Conservation (phyloP, 2,797 vertebrate species). For the Fratercula arctica region DNA sequence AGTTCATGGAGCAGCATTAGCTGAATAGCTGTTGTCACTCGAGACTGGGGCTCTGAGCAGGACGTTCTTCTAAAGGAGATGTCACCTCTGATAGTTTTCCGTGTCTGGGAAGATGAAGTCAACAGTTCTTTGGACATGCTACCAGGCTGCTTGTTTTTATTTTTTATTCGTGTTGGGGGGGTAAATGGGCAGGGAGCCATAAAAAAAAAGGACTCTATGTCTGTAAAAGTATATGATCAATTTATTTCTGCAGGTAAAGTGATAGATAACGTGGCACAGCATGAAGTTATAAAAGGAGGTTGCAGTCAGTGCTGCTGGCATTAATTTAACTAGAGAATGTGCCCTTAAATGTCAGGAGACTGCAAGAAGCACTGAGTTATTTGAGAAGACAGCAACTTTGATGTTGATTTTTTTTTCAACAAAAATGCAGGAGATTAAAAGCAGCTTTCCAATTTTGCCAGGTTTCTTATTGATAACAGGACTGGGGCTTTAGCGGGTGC, state of each 20-base stretch:
- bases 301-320: constrained; percentile 61
- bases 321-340: constrained; percentile 59
- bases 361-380: constrained; percentile 50
- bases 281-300: constrained; percentile 57
- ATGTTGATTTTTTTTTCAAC: constrained; percentile 36
- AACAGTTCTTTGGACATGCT: not conserved
- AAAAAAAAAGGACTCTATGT: not conserved
- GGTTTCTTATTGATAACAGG: not conserved
- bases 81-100: not conserved
- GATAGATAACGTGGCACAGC: constrained; percentile 33
- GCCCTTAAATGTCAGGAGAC: constrained; percentile 65
- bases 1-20: not conserved
- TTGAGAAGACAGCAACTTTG: constrained; percentile 58
- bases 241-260: constrained; percentile 49
- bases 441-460: not conserved
- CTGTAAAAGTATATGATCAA: constrained; percentile 47
- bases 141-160: not conserved
- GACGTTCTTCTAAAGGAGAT: not conserved
- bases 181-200: not conserved
- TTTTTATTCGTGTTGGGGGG: not conserved
- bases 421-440: constrained; percentile 27
- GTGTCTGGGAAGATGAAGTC: not conserved
- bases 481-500: not conserved
- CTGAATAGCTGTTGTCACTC: not conserved
- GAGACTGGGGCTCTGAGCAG: not conserved